Evolutionary conservation across 2,888 invertebrate species (phyloP), one percentile per base, ranked within the genome.

Genomic region (Marronus borbonicus): DNA sequence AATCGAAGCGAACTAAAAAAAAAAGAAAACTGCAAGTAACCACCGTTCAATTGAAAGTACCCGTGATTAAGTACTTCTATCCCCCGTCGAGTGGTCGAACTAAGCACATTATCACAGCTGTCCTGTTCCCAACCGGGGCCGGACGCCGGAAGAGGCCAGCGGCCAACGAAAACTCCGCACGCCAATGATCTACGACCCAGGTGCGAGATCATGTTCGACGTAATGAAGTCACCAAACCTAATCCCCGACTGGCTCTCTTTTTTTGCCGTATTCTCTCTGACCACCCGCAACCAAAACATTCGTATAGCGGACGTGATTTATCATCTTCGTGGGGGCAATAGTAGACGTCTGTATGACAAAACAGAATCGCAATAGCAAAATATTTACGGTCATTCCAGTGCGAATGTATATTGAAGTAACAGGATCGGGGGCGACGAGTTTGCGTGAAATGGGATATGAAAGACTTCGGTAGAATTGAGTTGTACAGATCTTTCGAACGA

Each of bases 231-330:
- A 86, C 85, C 85, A 85, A 84, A 83, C 83, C 84, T 83, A 83
- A 81, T 79, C 78, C 83, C 84, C 55, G 85, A 84, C 84, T 84
- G 62, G 49, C 50, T 62, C 20, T 28, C 69, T 69, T 76, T 70
- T 50, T 64, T 36, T 50, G 14, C 17, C 17, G 62, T 39, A 52
- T 49, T 70, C 72, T 83, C 84, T 82, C 81, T 83, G 87, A 83
- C 86, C 86, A 86, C 86, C 86, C 86, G 84, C 86, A 86, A 86
- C 85, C 86, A 83, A 86, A 86, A 85, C 85, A 86, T 81, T 83
- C 83, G 85, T 86, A 85, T 83, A 84, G 44, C 80, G 72, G 81
- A 81, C 80, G 82, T 86, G 86, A 86, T 86, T 87, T 86, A 86
- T 86, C 85, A 83, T 83, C 84, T 80, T 81, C 68, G 5, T 14